Conservation (phyloP, 2,113 vertebrate species). For the Pseudorectes ferrugineus region DNA sequence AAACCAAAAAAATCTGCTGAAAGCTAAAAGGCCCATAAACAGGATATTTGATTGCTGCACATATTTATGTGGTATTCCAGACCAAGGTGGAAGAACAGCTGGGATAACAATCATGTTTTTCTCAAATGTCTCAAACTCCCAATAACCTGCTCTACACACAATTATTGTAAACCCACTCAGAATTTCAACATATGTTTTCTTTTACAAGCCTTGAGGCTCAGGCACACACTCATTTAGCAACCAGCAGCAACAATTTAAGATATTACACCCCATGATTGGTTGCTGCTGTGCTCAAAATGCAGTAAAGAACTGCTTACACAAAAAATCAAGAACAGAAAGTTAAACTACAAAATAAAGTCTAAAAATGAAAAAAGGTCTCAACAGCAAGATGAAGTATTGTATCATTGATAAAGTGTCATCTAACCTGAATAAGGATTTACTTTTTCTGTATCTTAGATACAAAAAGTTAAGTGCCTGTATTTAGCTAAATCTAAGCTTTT, state of each 20-base stretch:
- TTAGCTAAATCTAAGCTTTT: constrained; percentile 8
- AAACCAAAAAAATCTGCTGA: neutral
- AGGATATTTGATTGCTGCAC: neutral
- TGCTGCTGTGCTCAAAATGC: neutral
- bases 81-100: neutral
- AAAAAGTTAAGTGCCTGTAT: neutral
- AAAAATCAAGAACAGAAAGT: neutral
- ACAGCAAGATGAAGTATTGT: neutral
- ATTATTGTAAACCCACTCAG: neutral
- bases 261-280: neutral
- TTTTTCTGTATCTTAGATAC: neutral
- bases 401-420: neutral
- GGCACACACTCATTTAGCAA: neutral
- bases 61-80: neutral
- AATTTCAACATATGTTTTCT: neutral
- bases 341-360: neutral
- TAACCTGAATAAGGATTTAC: constrained; percentile 17
- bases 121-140: neutral
- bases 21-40: neutral
- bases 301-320: neutral
- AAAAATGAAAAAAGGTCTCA: neutral
- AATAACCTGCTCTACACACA: neutral
- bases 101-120: neutral
- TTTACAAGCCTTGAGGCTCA: neutral
- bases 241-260: neutral